Conservation (phyloP, 2,797 vertebrate species). For the Bradypus variegatus region DNA sequence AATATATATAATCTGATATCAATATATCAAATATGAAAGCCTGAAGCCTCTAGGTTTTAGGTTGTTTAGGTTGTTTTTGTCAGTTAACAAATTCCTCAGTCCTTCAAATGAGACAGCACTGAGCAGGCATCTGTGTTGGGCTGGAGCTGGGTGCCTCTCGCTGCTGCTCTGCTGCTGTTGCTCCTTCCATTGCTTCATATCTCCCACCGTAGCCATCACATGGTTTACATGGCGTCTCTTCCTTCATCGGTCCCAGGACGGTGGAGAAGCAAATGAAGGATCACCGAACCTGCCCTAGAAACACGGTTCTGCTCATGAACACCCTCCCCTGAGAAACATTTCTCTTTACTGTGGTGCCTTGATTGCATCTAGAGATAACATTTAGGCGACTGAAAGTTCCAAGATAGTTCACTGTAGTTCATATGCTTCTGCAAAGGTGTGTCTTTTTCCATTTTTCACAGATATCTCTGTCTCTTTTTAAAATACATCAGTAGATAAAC, state of each 20-base stretch:
- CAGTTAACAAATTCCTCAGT: not conserved
- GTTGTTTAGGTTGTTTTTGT: not conserved
- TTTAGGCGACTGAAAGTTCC: conserved; percentile 41
- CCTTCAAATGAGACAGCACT: not conserved
- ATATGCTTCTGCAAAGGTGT: not conserved
- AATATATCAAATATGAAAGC: conserved; percentile 13
- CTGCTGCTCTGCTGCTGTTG: too few species aligned
- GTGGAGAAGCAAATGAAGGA: not conserved
- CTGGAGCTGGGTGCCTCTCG: too few species aligned
- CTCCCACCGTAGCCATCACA: conserved; percentile 32
- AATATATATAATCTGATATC: not conserved
- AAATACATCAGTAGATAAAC: not conserved
- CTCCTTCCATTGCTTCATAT: not conserved
- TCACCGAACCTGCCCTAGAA: conserved; percentile 43
- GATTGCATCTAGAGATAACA: conserved; percentile 49
- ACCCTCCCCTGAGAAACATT: conserved; percentile 42
- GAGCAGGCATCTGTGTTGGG: not conserved
- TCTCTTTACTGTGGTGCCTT: conserved; percentile 52
- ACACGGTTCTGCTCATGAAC: conserved; percentile 50
- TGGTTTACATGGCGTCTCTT: conserved; percentile 44
- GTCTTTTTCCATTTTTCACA: conserved; percentile 22
- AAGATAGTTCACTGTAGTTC: conserved; percentile 2
- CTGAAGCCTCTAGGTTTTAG: not conserved
- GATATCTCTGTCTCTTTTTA: conserved; percentile 1
- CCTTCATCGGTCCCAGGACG: conserved; percentile 11